Evolutionary conservation across 1,140 invertebrate genomes (phyloP).

Genomic region (Ectropis grisescens): DNA sequence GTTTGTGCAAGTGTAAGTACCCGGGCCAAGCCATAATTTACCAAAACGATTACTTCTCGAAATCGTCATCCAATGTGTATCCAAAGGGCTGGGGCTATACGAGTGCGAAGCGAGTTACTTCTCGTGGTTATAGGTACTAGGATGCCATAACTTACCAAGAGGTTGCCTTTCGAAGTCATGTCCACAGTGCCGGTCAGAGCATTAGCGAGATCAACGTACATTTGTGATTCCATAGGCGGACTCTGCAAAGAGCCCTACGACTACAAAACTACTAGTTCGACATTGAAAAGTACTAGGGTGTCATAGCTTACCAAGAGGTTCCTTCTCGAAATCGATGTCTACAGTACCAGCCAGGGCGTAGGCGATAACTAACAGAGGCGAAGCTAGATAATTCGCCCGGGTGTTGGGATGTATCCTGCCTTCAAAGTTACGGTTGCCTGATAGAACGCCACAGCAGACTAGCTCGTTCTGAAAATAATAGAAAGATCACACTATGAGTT

Average conservation of each 20-base stretch:
- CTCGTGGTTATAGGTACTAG: too few species aligned
- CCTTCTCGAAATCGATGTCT: conserved; percentile 93
- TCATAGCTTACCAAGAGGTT: conserved; percentile 87
- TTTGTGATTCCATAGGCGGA: too few species aligned
- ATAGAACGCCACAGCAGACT: conserved; percentile 94
- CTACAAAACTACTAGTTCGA: too few species aligned
- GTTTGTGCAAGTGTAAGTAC: neutral
- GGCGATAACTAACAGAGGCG: conserved; percentile 95
- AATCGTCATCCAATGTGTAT: too few species aligned
- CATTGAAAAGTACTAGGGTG: too few species aligned
- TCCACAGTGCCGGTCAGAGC: conserved; percentile 94
- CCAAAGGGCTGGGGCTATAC: too few species aligned
- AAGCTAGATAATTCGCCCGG: conserved; percentile 96
- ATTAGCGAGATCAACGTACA: conserved; percentile 96
- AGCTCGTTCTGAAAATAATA: conserved; percentile 85
- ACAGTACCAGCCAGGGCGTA: conserved; percentile 96
- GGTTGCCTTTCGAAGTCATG: conserved; percentile 96
- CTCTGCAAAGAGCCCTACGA: too few species aligned
- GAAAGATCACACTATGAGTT: neutral
- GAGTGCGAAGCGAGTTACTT: too few species aligned
- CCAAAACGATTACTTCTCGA: neutral
- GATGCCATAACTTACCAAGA: conserved; percentile 75
- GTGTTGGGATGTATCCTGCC: conserved; percentile 97
- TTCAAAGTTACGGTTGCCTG: conserved; percentile 98
- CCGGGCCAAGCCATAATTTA: neutral